Conservation (phyloP, 2,797 vertebrate genomes). For the Lutra lutra region DNA sequence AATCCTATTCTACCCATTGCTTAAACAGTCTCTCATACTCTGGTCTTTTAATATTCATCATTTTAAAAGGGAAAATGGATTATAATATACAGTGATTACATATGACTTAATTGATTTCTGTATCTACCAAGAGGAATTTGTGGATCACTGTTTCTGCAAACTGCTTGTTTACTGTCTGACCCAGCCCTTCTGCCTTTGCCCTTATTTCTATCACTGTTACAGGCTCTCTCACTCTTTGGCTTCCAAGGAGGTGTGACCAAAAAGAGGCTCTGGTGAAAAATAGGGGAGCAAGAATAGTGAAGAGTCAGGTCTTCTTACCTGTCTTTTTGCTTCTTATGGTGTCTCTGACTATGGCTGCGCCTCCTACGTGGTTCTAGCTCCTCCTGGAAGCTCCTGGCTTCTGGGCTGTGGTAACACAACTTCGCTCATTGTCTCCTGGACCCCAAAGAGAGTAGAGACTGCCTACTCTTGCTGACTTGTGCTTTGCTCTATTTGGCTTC, state of each 20-base stretch:
- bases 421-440: not conserved
- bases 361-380: not conserved
- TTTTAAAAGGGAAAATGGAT: not conserved
- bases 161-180: not conserved
- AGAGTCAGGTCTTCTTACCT: not conserved
- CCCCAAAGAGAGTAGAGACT: not conserved
- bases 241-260: not conserved
- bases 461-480: not conserved
- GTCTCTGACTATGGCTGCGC: not conserved
- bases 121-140: not conserved
- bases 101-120: not conserved
- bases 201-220: not conserved
- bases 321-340: not conserved
- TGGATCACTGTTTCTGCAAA: not conserved
- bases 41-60: not conserved
- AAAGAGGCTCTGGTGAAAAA: not conserved
- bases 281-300: not conserved
- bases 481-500: not conserved
- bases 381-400: not conserved
- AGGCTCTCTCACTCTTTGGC: not conserved
- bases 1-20: not conserved
- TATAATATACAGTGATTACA: not conserved
- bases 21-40: not conserved
- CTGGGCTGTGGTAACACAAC: not conserved
- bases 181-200: not conserved